These are phyloP conservation scores for Phasia obesa DNA, from an alignment of 2,888 invertebrate species.

Conservation along the genomic window DNA sequence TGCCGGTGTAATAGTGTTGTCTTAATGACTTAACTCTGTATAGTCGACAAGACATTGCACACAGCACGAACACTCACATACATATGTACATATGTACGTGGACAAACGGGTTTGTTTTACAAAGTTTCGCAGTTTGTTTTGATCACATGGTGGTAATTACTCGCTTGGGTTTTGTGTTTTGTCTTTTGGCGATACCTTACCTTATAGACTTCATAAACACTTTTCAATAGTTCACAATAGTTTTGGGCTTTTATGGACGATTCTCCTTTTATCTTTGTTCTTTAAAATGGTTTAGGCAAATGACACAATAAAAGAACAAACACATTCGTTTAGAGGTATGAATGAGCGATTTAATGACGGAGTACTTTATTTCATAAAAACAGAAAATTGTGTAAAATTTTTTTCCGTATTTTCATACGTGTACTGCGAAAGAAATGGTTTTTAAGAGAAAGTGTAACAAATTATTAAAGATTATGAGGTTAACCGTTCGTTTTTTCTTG, in stretches of 20 bases:
- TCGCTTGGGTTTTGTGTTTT: constrained; percentile 34
- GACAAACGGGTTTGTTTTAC: constrained; percentile 22
- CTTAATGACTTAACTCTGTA: constrained; percentile 30
- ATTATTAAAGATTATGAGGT: constrained; percentile 20
- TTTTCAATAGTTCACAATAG: constrained; percentile 75
- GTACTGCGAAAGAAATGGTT: background rate
- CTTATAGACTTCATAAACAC: constrained; percentile 78
- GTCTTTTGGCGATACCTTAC: constrained; percentile 56
- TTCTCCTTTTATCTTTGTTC: background rate
- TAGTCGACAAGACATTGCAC: constrained; percentile 26
- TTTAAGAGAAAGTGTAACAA: constrained; percentile 28
- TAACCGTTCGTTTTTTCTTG: background rate
- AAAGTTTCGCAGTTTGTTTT: constrained; percentile 48
- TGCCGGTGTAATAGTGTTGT: constrained; percentile 11
- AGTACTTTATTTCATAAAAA: background rate
- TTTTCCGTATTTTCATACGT: constrained; percentile 2
- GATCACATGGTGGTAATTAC: constrained; percentile 75
- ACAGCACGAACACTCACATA: background rate
- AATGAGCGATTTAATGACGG: background rate
- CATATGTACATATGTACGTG: background rate
- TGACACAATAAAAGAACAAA: background rate
- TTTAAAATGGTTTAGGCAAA: background rate
- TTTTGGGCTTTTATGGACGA: constrained; percentile 14
- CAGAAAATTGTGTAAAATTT: background rate
- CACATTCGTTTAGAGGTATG: too few species aligned